Evolutionary conservation across 2,113 vertebrate species (phyloP).

Genomic region (Arenaria interpres): DNA sequence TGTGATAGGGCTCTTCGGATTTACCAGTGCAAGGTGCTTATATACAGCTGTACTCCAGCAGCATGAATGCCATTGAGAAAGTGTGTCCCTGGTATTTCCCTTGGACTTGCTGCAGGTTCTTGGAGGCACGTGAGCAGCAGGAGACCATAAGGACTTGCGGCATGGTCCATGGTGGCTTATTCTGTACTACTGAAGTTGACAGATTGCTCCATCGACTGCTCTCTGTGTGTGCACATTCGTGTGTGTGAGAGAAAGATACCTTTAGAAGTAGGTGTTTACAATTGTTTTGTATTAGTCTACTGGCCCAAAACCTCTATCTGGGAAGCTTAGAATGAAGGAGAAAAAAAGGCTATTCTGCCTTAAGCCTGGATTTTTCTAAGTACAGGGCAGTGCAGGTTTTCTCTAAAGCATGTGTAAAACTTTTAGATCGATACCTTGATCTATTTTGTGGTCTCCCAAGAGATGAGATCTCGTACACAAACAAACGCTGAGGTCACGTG

Average conservation of each 20-base stretch:
- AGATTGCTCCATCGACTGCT: neutral
- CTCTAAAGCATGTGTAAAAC: neutral
- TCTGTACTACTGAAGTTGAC: neutral
- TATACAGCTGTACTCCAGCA: neutral
- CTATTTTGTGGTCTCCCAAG: conserved; percentile 49
- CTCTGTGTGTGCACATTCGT: neutral
- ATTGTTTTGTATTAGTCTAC: neutral
- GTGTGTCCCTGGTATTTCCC: neutral
- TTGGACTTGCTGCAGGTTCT: neutral
- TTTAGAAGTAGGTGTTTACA: neutral
- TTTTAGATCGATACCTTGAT: conserved; percentile 49
- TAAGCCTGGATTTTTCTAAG: neutral
- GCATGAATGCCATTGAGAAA: neutral
- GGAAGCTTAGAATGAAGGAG: neutral
- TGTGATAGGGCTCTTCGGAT: neutral
- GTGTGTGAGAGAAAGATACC: neutral
- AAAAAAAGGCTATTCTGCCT: neutral
- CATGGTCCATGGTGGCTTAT: neutral
- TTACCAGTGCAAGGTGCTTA: neutral
- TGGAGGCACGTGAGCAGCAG: neutral
- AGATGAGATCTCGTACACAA: conserved; percentile 43
- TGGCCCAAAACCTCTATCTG: neutral
- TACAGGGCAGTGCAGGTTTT: neutral
- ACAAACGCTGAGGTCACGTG: conserved; percentile 37
- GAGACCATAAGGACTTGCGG: neutral